Conservation (phyloP, 2,113 vertebrate genomes). For the Rhynchopsitta pachyrhyncha region DNA sequence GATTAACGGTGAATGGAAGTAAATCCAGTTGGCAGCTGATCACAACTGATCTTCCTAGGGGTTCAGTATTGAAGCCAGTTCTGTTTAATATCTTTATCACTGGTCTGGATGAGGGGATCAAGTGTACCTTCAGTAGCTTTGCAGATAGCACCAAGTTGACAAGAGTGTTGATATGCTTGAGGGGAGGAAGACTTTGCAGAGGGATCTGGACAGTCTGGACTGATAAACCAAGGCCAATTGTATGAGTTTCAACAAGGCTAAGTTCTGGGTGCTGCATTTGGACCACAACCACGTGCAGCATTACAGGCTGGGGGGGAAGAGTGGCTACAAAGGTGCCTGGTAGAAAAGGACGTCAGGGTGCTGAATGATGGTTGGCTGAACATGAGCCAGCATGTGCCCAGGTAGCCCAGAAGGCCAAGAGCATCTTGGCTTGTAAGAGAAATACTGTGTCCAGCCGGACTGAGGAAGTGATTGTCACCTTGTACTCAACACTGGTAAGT, state of each 20-base stretch:
- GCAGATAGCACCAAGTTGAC: rapidly evolving
- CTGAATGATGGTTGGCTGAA: rapidly evolving
- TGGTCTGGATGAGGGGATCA: rapidly evolving
- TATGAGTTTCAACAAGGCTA: background rate
- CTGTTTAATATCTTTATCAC: background rate
- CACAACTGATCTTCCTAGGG: background rate
- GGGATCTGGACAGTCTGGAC: background rate
- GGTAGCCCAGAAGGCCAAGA: background rate
- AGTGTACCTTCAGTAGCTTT: background rate
- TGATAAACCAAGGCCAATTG: rapidly evolving
- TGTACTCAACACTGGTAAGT: background rate
- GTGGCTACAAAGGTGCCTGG: background rate
- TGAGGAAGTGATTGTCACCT: background rate
- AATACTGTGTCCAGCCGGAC: background rate
- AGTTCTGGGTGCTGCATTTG: too few species aligned
- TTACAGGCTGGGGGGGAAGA: background rate
- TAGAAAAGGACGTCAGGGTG: background rate
- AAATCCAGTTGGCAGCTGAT: background rate
- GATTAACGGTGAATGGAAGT: background rate
- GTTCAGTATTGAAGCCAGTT: rapidly evolving
- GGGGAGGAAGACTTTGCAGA: background rate
- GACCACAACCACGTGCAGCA: background rate
- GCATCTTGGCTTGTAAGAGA: background rate
- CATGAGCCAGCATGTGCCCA: too few species aligned
- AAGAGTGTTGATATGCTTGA: background rate